Percentiles rank a stretch among this genome's conserved stretches.
Conservation (phyloP, 2,113 vertebrate genomes). For the Tyrannus savana region DNA sequence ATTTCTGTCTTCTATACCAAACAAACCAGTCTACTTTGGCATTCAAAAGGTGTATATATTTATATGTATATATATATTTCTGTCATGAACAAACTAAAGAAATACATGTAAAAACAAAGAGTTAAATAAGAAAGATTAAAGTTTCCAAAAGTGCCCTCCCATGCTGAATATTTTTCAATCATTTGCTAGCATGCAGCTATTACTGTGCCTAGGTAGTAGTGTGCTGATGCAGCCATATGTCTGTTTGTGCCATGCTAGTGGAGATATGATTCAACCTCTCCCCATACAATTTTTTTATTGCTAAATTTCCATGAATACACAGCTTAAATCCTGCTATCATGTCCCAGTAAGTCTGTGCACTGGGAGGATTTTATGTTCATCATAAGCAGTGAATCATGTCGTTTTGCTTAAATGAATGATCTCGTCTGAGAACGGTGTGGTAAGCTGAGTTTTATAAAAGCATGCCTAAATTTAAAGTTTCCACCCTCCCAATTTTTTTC, state of each 20-base stretch:
- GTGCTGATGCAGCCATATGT: background rate
- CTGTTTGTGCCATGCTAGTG: background rate
- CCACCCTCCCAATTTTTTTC: background rate
- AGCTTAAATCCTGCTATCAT: background rate
- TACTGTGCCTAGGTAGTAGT: background rate
- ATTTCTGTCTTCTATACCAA: conserved; percentile 27
- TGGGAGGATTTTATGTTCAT: background rate
- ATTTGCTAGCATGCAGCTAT: conserved; percentile 16
- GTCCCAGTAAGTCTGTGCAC: background rate
- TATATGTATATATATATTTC: background rate
- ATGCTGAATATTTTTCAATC: conserved; percentile 7
- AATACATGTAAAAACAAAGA: conserved; percentile 52
- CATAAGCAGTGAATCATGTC: background rate
- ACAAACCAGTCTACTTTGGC: background rate
- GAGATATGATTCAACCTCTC: background rate
- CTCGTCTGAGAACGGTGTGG: background rate
- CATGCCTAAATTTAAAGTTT: background rate
- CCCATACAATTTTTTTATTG: background rate
- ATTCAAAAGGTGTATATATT: background rate
- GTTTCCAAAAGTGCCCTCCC: conserved; percentile 23
- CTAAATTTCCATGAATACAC: background rate
- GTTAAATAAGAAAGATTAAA: conserved; percentile 34
- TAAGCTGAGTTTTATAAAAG: conserved; percentile 9
- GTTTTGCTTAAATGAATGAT: conserved; percentile 20
- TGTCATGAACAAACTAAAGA: conserved; percentile 57